Evolutionary conservation across 2,113 vertebrate genomes (phyloP).

Genomic region (Leucoraja erinaceus): DNA sequence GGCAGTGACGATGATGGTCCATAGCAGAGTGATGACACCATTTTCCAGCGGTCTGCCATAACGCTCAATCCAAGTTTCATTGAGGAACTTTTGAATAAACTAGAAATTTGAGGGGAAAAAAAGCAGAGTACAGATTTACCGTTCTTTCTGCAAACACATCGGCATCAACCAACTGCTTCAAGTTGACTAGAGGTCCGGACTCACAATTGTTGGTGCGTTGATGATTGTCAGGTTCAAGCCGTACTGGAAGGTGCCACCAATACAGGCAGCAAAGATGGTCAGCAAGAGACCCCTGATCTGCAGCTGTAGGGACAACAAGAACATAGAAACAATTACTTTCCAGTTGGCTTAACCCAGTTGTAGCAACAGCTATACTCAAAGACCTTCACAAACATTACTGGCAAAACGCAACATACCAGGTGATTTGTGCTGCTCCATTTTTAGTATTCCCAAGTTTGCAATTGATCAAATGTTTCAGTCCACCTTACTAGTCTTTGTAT

Average conservation of each 20-base stretch:
- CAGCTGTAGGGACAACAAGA: conserved; percentile 49
- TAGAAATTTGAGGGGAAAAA: conserved; percentile 43
- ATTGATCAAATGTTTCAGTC: not conserved
- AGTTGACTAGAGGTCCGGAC: conserved; percentile 41
- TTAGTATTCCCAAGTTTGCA: not conserved
- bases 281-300: conserved; percentile 62
- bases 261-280: conserved; percentile 71
- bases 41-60: conserved; percentile 58
- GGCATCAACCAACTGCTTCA: too few species aligned
- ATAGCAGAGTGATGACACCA: conserved; percentile 65
- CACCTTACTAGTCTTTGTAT: too few species aligned
- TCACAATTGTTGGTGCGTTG: conserved; percentile 74
- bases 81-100: conserved; percentile 77
- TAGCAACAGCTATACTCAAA: not conserved
- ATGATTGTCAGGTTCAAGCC: conserved; percentile 86
- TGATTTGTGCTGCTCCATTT: not conserved
- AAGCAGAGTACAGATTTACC: not conserved
- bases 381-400: not conserved
- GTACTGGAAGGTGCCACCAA: conserved; percentile 84
- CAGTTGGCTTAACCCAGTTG: not conserved
- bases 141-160: not conserved
- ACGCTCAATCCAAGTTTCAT: conserved; percentile 66
- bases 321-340: not conserved
- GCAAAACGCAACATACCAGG: not conserved
- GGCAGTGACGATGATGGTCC: conserved; percentile 76